These are phyloP conservation scores for Coecobrya sp. DNA, from an alignment of 2,888 invertebrate genomes.

Conservation along the genomic window DNA sequence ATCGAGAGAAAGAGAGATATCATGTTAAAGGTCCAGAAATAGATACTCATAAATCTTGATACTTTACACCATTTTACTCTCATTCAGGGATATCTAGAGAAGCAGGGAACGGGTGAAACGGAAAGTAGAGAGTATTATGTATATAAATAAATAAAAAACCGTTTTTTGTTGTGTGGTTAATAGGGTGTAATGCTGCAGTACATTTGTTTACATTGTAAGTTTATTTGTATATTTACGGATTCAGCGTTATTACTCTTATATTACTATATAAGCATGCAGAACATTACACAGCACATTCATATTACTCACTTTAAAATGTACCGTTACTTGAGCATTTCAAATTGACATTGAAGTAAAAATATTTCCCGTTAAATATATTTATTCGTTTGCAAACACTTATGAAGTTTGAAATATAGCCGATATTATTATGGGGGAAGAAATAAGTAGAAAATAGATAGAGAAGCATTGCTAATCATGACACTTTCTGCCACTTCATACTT, in stretches of 20 bases:
- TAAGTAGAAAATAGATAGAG: neutral
- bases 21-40: slow-evolving; percentile 75
- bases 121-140: neutral
- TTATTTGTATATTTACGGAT: slow-evolving; percentile 25
- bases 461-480: slow-evolving; percentile 58
- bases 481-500: slow-evolving; percentile 65
- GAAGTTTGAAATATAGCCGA: slow-evolving; percentile 17
- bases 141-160: slow-evolving; percentile 4
- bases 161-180: slow-evolving; percentile 5
- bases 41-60: slow-evolving; percentile 80
- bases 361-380: neutral
- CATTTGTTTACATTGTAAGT: slow-evolving; percentile 33
- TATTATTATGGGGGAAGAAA: neutral
- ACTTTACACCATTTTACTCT: slow-evolving; percentile 51
- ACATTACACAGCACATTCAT: neutral
- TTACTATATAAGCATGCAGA: neutral
- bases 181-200: neutral
- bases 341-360: slow-evolving; percentile 3
- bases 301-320: slow-evolving; percentile 6
- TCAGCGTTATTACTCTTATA: neutral
- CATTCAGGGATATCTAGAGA: slow-evolving; percentile 39
- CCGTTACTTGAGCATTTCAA: neutral
- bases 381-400: slow-evolving; percentile 4
- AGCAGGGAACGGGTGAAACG: neutral
- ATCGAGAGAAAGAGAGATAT: slow-evolving; percentile 37